Evolutionary conservation across 2,888 invertebrate species (phyloP).

Genomic region (Sesia apiformis): DNA sequence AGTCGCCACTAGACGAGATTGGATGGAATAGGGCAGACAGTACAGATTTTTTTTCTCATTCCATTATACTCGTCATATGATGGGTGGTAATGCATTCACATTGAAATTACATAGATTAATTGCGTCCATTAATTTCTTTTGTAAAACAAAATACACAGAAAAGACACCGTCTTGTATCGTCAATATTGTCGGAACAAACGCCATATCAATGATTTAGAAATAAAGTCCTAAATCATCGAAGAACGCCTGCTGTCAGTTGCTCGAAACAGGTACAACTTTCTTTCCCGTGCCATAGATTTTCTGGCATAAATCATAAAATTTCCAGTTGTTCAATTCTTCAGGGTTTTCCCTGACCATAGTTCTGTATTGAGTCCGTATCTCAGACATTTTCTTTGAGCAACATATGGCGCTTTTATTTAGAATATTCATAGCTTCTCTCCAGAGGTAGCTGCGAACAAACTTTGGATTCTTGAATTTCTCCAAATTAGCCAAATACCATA

Average conservation of each 20-base stretch:
- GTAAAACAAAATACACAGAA: too few relatives aligned
- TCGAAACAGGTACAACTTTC: constrained; percentile 15
- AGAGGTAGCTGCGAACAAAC: constrained; percentile 48
- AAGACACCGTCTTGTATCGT: too few relatives aligned
- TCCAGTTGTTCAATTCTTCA: constrained; percentile 39
- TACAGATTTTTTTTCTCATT: too few relatives aligned
- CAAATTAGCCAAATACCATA: constrained; percentile 57
- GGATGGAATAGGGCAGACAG: too few relatives aligned
- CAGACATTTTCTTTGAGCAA: constrained; percentile 61
- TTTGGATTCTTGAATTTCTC: constrained; percentile 64
- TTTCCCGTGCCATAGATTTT: constrained; percentile 64
- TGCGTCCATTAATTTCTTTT: too few relatives aligned
- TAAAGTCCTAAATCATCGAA: not conserved
- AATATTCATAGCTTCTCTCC: constrained; percentile 50
- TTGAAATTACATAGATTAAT: too few relatives aligned
- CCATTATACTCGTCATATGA: too few relatives aligned
- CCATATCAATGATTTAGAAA: not conserved
- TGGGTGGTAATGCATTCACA: too few relatives aligned
- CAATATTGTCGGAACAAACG: too few relatives aligned
- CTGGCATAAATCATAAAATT: constrained; percentile 51
- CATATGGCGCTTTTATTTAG: constrained; percentile 46
- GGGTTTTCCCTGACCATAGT: constrained; percentile 46
- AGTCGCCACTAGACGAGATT: too few relatives aligned
- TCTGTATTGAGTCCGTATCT: constrained; percentile 51
- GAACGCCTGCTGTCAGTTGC: not conserved